Percentiles rank a stretch among this genome's conserved stretches.
phyloP scores from a whole-genome alignment of 2,797 vertebrate species.

The Alcedo quadribrachys region DNA sequence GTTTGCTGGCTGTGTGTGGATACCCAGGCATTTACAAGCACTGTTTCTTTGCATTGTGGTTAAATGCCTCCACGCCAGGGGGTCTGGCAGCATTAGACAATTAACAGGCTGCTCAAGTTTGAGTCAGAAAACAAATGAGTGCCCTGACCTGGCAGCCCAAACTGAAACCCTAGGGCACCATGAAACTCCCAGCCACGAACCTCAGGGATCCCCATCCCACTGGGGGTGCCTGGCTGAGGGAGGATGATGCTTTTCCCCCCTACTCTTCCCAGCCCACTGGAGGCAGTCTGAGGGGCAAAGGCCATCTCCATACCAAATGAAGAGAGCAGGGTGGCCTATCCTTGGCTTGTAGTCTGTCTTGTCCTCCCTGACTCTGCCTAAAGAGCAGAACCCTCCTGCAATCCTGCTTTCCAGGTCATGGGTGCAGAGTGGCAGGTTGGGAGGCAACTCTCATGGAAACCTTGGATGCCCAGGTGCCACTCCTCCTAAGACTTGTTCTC shows the following conservation, averaged over 20 bases:
- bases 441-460: fast-evolving
- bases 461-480: not conserved
- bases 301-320: fast-evolving
- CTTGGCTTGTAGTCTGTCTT: fast-evolving
- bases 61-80: not conserved
- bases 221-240: fast-evolving
- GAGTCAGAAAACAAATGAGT: not conserved
- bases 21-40: slow-evolving; percentile 49
- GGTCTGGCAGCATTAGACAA: not conserved
- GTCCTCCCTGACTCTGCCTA: not conserved
- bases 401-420: fast-evolving
- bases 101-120: not conserved
- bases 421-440: not conserved
- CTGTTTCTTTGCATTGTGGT: not conserved
- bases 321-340: not conserved
- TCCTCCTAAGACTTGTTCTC: not conserved
- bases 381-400: not conserved
- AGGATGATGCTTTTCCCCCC: not conserved
- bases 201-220: not conserved
- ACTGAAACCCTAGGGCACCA: not conserved
- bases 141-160: not conserved
- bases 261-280: not conserved
- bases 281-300: not conserved
- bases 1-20: not conserved
- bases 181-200: not conserved